phyloP scores from a whole-genome alignment of 2,113 vertebrate species.

The Lamprotornis superbus region DNA sequence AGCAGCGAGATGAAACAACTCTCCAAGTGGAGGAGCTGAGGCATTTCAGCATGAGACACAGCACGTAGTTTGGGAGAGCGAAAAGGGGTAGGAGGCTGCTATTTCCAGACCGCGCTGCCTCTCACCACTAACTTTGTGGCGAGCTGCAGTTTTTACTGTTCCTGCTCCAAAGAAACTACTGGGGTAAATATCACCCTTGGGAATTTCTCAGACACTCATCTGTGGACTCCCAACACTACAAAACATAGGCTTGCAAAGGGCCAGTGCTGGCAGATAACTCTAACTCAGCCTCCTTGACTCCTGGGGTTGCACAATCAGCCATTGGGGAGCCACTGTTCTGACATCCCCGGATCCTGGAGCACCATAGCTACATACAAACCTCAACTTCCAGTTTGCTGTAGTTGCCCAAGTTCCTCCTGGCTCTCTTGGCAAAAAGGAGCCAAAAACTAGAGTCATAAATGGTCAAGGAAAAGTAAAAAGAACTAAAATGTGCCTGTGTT shows the following conservation, averaged over 20 bases:
- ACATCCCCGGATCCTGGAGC: background rate
- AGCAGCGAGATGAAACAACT: conserved; percentile 37
- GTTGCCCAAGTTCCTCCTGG: background rate
- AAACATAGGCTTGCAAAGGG: background rate
- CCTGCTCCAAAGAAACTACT: conserved; percentile 14
- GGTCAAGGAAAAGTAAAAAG: background rate
- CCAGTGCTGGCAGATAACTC: background rate
- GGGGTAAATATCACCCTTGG: conserved; percentile 3
- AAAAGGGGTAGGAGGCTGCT: conserved; percentile 63
- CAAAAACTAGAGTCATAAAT: background rate
- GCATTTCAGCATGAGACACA: conserved; percentile 51
- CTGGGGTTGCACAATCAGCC: background rate
- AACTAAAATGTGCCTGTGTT: background rate
- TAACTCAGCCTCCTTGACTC: background rate
- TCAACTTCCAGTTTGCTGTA: background rate
- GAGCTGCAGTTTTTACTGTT: conserved; percentile 6
- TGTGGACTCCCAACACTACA: background rate
- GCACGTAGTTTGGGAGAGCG: conserved; percentile 43
- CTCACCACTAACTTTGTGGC: background rate
- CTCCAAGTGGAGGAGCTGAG: conserved; percentile 19
- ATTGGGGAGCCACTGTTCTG: accelerated
- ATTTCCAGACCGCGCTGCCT: conserved; percentile 37
- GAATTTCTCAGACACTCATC: conserved; percentile 17
- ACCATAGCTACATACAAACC: background rate
- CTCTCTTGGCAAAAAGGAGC: background rate